Conservation (phyloP, 1,140 invertebrate species). For the Saccostrea cuccullata region DNA sequence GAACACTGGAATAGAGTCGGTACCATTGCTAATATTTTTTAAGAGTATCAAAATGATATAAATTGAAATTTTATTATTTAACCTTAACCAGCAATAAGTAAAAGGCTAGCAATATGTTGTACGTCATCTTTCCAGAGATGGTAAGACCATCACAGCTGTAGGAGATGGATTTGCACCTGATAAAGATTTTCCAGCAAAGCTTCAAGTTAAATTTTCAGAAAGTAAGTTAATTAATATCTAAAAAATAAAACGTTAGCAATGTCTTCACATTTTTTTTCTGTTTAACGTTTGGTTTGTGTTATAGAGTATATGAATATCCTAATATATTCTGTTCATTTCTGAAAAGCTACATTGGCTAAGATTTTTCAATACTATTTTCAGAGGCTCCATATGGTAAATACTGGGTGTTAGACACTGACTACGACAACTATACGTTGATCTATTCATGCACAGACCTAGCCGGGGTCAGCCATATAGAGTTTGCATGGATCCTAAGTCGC, state of each 20-base stretch:
- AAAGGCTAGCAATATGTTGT: no score
- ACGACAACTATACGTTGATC: conserved; percentile 62
- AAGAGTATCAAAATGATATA: no score
- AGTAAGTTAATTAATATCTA: not conserved
- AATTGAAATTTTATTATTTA: no score
- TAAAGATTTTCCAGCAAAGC: conserved; percentile 16
- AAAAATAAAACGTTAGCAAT: not conserved
- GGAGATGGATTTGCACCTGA: conserved; percentile 37
- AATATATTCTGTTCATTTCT: not conserved
- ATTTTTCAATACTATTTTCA: conserved; percentile 17
- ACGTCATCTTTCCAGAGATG: conserved; percentile 24
- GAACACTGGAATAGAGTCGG: conserved; percentile 45
- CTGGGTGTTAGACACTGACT: conserved; percentile 67
- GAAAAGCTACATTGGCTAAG: not conserved
- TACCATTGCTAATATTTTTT: not conserved
- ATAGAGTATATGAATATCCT: no score
- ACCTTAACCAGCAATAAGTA: no score
- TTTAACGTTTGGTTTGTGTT: not conserved
- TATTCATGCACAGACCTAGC: conserved; percentile 62
- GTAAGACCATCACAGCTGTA: conserved; percentile 23
- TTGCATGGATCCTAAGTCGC: conserved; percentile 65
- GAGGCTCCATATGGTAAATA: conserved; percentile 57
- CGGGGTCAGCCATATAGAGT: conserved; percentile 59
- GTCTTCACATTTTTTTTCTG: not conserved
- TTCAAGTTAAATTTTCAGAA: conserved; percentile 34